These are phyloP conservation scores for Vombatus ursinus DNA, from an alignment of 2,113 vertebrate species.

Conservation along the genomic window DNA sequence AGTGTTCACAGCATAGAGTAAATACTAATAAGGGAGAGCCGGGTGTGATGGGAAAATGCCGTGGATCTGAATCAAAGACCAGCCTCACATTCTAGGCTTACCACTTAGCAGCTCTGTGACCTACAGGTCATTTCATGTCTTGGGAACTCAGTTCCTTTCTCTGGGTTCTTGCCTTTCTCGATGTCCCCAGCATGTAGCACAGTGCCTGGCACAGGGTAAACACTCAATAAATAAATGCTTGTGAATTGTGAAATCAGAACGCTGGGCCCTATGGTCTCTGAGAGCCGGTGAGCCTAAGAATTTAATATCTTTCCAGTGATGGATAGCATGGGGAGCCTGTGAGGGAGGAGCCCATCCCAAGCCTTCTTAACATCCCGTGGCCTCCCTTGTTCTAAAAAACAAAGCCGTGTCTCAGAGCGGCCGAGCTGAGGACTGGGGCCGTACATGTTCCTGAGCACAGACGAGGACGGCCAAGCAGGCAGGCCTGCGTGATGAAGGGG, in stretches of 20 bases:
- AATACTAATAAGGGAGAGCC: background rate
- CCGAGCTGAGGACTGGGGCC: background rate
- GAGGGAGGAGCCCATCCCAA: background rate
- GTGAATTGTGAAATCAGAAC: too few relatives aligned
- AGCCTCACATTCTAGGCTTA: background rate
- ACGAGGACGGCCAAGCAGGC: rapidly evolving
- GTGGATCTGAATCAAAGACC: background rate
- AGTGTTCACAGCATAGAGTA: too few relatives aligned
- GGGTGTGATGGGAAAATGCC: background rate
- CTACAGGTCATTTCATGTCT: background rate
- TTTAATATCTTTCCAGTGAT: background rate
- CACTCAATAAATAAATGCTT: background rate
- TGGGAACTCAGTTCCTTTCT: background rate
- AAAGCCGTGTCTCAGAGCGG: background rate
- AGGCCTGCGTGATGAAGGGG: background rate
- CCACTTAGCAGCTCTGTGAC: too few relatives aligned
- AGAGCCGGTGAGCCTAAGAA: background rate
- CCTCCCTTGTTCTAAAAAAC: background rate
- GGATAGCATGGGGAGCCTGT: background rate
- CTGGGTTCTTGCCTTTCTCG: background rate
- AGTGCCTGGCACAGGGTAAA: background rate
- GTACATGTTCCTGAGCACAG: background rate
- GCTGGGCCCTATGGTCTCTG: too few relatives aligned
- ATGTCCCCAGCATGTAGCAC: background rate
- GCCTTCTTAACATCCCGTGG: background rate